Conservation (phyloP, 2,797 vertebrate species). For the Melanotaenia parkinsoni region DNA sequence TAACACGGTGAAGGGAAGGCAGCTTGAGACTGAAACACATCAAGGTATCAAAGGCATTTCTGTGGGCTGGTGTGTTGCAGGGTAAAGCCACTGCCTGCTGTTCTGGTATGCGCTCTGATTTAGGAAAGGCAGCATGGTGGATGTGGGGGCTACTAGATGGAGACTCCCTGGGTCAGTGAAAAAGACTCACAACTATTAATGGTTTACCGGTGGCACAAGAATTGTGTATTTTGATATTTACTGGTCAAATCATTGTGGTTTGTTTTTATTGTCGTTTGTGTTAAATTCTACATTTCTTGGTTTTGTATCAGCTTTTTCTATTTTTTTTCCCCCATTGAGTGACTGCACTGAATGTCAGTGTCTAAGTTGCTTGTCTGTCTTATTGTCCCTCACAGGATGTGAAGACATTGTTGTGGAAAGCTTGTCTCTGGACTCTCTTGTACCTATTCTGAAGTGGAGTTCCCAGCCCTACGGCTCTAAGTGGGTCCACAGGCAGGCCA, state of each 20-base stretch:
- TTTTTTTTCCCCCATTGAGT: not conserved
- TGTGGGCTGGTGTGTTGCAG: conserved; percentile 76
- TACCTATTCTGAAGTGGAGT: conserved; percentile 98
- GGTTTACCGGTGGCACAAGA: conserved; percentile 19
- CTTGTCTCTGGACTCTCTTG: conserved; percentile 95
- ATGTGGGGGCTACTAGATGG: conserved; percentile 64
- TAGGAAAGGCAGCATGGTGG: conserved; percentile 68
- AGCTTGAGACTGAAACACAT: conserved; percentile 73
- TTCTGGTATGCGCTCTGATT: conserved; percentile 81
- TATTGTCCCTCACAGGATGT: conserved; percentile 85
- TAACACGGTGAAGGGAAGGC: conserved; percentile 68
- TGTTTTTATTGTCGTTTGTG: not conserved
- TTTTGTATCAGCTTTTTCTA: not conserved
- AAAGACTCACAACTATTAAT: conserved; percentile 52
- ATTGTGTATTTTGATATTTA: conserved; percentile 3
- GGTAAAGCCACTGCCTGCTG: conserved; percentile 81
- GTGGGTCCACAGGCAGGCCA: conserved; percentile 97
- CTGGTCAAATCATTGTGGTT: conserved; percentile 4
- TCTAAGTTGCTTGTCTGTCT: conserved; percentile 21
- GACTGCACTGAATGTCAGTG: not conserved
- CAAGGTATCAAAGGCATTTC: conserved; percentile 82
- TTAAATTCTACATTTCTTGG: not conserved
- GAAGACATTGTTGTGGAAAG: conserved; percentile 98
- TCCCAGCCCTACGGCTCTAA: conserved; percentile 98
- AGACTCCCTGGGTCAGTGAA: conserved; percentile 58